Base-by-base conservation (phyloP, 2,888 invertebrate genomes). In the Apoderus coryli region DNA sequence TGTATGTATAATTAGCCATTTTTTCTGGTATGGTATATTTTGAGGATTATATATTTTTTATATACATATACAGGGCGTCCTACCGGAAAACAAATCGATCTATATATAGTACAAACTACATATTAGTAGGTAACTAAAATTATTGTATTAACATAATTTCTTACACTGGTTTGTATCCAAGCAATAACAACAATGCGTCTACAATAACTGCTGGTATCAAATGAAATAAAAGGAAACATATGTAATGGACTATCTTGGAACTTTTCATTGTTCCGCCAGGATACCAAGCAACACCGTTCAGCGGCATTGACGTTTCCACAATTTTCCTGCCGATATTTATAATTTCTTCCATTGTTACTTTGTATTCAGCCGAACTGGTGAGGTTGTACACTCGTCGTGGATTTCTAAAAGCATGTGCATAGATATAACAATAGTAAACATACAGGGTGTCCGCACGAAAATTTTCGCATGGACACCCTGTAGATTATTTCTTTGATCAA, bases 161-260 rank as follows among this genome's bases (percentile, higher is more conserved):
- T 72, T 60, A 86, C 86, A 85, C 67, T 39, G 90, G 88, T 48
- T 88, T 85, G 50, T 85, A 76, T 27, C 95, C 90, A 1, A 84
- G 60, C 24, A 89, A 60, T 47, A 75, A 70, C 16, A 85, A 69
- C 1, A 88, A 55, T 0, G 71, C 58, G 52, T 96, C 96, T 15
- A 88, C 66, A 26, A 90, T 54, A 33, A 89, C 65, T 1, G 95
- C 95, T 0, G 95, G 95, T 27, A 92, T 56, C 65, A 82, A 76
- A 57, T 96, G 96, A 59, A 88, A 88, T 33, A 93, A 63, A 31
- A 89, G 57, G 40, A 82, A 72, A 53, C 82, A 85, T 37, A 89
- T 67, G 48, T 77, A 77, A 59, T 93, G 89, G 33, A 78, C 48
- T 3, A 78, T 51, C 19, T 77, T 70, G 27, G 73, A 77, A 39